These are phyloP conservation scores for Drosophila seguyi DNA, from an alignment of 1,140 invertebrate species.

Conservation along the genomic window DNA sequence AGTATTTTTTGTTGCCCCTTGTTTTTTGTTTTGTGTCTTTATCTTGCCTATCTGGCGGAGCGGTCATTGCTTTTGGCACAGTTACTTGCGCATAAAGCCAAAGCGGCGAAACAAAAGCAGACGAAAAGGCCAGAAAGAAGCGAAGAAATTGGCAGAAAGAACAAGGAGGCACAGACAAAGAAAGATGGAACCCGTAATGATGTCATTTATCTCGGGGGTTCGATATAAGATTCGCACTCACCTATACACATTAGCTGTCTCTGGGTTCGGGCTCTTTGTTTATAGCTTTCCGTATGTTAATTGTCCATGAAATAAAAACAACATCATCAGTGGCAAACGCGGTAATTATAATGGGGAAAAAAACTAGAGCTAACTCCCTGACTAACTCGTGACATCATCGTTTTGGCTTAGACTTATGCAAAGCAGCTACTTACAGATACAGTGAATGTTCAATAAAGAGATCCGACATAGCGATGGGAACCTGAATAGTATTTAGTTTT, in stretches of 20 bases:
- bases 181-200: constrained; percentile 55
- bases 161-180: constrained; percentile 33
- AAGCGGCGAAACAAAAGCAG: constrained; percentile 34
- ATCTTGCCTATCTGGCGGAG: constrained; percentile 51
- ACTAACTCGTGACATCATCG: constrained; percentile 54
- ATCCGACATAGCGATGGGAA: not conserved
- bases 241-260: constrained; percentile 6
- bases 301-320: constrained; percentile 59
- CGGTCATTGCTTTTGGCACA: constrained; percentile 71
- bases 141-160: constrained; percentile 36
- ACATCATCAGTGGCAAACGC: constrained; percentile 33
- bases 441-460: not conserved
- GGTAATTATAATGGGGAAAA: constrained; percentile 46
- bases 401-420: constrained; percentile 43
- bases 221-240: constrained; percentile 47
- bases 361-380: constrained; percentile 44
- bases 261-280: constrained; percentile 11
- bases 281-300: constrained; percentile 43
- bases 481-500: not conserved
- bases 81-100: constrained; percentile 57
- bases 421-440: constrained; percentile 19
- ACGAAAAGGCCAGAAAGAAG: constrained; percentile 16
- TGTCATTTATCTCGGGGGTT: constrained; percentile 74
- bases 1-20: constrained; percentile 24
- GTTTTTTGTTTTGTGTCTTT: constrained; percentile 44